Evolutionary conservation across 2,888 invertebrate genomes (phyloP).

Genomic region (Carabus problematicus): DNA sequence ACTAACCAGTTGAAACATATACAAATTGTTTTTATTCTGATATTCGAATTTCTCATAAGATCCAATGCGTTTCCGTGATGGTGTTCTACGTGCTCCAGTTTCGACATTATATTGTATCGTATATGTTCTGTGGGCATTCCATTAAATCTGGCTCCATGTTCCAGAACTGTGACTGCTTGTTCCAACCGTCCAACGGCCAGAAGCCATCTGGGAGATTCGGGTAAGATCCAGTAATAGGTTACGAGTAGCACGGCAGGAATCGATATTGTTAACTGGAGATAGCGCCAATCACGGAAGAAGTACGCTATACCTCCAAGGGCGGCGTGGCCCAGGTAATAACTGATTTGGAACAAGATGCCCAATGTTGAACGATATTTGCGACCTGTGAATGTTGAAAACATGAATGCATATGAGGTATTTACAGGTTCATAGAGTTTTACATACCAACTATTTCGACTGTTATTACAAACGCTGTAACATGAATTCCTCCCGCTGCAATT

Average conservation of each 20-base stretch:
- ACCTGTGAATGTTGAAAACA: slow-evolving; percentile 8
- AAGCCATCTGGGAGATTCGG: slow-evolving; percentile 62
- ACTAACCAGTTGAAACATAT: slow-evolving; percentile 73
- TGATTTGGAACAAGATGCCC: slow-evolving; percentile 73
- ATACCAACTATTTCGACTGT: slow-evolving; percentile 61
- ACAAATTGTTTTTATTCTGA: slow-evolving; percentile 71
- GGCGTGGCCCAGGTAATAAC: slow-evolving; percentile 74
- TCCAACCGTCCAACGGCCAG: slow-evolving; percentile 56
- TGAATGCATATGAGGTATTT: slow-evolving; percentile 5
- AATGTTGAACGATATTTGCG: slow-evolving; percentile 60
- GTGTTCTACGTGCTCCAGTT: slow-evolving; percentile 55
- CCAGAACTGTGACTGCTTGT: slow-evolving; percentile 56
- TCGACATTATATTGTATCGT: slow-evolving; percentile 58
- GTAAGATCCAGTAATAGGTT: slow-evolving; percentile 57
- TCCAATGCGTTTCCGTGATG: slow-evolving; percentile 62
- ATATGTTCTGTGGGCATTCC: slow-evolving; percentile 63
- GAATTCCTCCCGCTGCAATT: slow-evolving; percentile 72
- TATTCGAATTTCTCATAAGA: slow-evolving; percentile 69
- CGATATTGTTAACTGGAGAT: slow-evolving; percentile 72
- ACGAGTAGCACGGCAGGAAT: slow-evolving; percentile 63
- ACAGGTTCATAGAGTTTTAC: neutral
- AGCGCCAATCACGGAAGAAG: slow-evolving; percentile 71
- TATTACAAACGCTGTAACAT: slow-evolving; percentile 64
- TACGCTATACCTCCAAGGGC: slow-evolving; percentile 70
- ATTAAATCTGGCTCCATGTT: slow-evolving; percentile 59